Base-by-base conservation (phyloP, 2,888 invertebrate genomes). In the Ariolimax columbianus region DNA sequence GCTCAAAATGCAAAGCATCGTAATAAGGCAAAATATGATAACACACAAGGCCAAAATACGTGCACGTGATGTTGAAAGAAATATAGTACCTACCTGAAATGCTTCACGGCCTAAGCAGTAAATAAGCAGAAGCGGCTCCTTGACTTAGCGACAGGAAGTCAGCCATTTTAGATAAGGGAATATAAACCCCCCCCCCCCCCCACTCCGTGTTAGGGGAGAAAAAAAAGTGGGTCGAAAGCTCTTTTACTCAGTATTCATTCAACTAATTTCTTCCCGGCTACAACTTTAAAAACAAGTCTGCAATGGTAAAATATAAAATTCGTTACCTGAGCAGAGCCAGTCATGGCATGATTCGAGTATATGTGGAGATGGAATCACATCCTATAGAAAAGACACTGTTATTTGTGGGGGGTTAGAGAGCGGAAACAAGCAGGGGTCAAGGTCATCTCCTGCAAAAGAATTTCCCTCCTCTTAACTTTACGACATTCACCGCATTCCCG, bases 401-500 rank as follows among this genome's bases (percentile, higher is more conserved):
- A 23, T 55, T 78, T 78, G 17, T 78, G 59, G 78, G 23, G 14
- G 30, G 33, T 17, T 40, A 33, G 33, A 77, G 59, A 84, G 84
- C 78, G 79, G 79, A 84, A 70, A 72, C 72, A 78, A 78, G 83
- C 83, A 83, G 72, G 66, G 84, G 84, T 72, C 79, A 84, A 84
- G 84, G 84, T 78, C 84, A 78, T 68, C 51, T 2, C 51, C 30
- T 33, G 36, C 70, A 36, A 77, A 77, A 83, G 77, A 77, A 77
- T 83, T 83, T 77, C 77, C 83, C 81, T 77, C 43, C 43, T 83
- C 14, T 11, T 36, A 70, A 77, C 66, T 77, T 77, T 79, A 84
- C 83, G 30, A 79, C 84, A 84, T 84, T 79, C 84, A 79, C 63
- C 78, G 40, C 84, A 84, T 84, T 84, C 84, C 79, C 83, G 83